Conservation (phyloP, 2,888 invertebrate species). For the Agrotis clavis region DNA sequence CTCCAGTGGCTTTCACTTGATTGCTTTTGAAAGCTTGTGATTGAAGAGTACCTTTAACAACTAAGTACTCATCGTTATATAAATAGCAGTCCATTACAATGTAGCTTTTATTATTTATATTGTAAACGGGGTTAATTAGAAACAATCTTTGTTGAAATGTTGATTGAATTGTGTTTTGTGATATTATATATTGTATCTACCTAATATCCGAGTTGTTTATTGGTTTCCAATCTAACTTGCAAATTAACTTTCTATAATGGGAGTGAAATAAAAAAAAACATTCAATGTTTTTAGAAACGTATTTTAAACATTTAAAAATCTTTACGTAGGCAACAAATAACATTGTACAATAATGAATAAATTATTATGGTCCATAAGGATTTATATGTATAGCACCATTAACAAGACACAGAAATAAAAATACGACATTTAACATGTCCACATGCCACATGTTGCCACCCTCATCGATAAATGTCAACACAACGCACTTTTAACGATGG, state of each 20-base stretch:
- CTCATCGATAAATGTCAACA: conserved; percentile 35
- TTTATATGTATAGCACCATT: conserved; percentile 7
- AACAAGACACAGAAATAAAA: conserved; percentile 6
- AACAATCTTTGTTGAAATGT: conserved; percentile 17
- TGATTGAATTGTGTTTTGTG: conserved; percentile 14
- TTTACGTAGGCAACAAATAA: too few species aligned
- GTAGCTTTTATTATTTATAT: conserved; percentile 26
- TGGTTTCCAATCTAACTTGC: conserved; percentile 12
- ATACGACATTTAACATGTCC: conserved; percentile 11
- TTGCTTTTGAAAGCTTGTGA: conserved; percentile 21
- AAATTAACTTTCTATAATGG: background rate
- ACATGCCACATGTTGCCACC: conserved; percentile 40
- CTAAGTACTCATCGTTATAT: conserved; percentile 23
- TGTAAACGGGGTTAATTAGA: background rate
- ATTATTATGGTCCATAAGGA: background rate
- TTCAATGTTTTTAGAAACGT: background rate
- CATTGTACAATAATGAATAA: background rate
- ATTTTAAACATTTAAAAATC: too few species aligned
- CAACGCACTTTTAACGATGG: conserved; percentile 50
- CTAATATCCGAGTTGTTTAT: conserved; percentile 11
- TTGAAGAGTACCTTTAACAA: conserved; percentile 12
- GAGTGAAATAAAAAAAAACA: background rate
- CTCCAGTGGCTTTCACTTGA: conserved; percentile 16
- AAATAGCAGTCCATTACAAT: conserved; percentile 26
- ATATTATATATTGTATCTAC: background rate